Evolutionary conservation across 2,888 invertebrate species (phyloP).

Genomic region (Philereme vetulata): DNA sequence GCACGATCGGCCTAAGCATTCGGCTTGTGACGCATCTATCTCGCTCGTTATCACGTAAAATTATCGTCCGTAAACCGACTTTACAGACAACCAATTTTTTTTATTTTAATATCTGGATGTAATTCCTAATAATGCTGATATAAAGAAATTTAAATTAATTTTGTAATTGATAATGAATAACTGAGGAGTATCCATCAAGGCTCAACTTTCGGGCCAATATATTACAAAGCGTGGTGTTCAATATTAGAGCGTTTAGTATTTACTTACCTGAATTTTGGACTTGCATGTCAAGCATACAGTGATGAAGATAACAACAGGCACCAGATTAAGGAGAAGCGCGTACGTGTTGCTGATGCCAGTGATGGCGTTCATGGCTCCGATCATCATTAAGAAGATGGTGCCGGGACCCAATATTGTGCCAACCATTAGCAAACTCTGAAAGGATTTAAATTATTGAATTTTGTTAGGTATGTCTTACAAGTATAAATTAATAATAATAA

Average conservation of each 20-base stretch:
- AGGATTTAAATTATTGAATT: constrained; percentile 14
- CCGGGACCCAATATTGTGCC: constrained; percentile 93
- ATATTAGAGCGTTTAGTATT: background rate
- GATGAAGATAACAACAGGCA: constrained; percentile 87
- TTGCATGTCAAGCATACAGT: constrained; percentile 87
- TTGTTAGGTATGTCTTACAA: too few species aligned
- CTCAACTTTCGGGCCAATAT: constrained; percentile 7
- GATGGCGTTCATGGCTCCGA: constrained; percentile 91
- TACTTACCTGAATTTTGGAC: constrained; percentile 86
- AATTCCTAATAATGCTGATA: too few species aligned
- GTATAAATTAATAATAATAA: too few species aligned
- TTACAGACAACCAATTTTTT: too few species aligned
- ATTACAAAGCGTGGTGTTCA: background rate
- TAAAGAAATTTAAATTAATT: background rate
- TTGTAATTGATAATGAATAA: background rate
- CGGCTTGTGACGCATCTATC: too few species aligned
- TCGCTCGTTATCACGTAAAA: too few species aligned
- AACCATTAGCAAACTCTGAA: constrained; percentile 85
- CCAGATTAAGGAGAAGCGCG: constrained; percentile 86
- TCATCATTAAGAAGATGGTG: constrained; percentile 92
- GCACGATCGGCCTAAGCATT: too few species aligned
- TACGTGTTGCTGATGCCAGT: constrained; percentile 88
- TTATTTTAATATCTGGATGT: too few species aligned
- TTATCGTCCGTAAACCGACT: too few species aligned
- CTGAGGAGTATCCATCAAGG: background rate